Evolutionary conservation across 2,797 vertebrate species (phyloP).

Genomic region (Triplophysa yarkandensis): DNA sequence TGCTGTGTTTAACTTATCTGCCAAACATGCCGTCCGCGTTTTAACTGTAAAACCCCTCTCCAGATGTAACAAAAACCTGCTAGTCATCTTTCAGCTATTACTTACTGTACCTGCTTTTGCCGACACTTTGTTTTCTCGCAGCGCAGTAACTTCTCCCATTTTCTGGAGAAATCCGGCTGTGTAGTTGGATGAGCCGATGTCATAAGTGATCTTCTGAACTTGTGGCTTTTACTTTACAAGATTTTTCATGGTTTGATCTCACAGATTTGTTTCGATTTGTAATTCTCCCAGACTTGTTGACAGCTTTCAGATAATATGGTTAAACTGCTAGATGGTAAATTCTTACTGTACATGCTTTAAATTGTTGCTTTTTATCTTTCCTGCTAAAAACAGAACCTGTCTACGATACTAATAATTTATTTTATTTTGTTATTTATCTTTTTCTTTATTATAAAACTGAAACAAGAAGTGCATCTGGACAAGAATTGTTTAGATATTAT

Average conservation of each 20-base stretch:
- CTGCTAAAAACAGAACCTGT: no score
- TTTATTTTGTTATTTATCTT: no score
- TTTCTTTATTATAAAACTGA: no score
- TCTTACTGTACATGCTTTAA: neutral
- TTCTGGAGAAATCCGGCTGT: conserved; percentile 25
- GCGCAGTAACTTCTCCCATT: conserved; percentile 17
- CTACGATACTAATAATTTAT: no score
- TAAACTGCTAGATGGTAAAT: neutral
- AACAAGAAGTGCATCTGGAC: no score
- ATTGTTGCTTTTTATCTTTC: no score
- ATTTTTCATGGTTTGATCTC: conserved; percentile 3
- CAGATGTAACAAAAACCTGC: conserved; percentile 67
- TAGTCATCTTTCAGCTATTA: conserved; percentile 67
- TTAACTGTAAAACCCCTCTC: conserved; percentile 60
- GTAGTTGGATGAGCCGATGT: conserved; percentile 7
- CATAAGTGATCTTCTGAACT: neutral
- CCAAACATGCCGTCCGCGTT: conserved; percentile 73
- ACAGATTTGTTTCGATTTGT: neutral
- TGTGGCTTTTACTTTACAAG: neutral
- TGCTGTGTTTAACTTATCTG: conserved; percentile 60
- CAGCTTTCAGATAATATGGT: conserved; percentile 4
- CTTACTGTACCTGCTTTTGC: conserved; percentile 59
- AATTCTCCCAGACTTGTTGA: neutral
- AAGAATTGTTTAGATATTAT: no score
- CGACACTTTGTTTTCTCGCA: conserved; percentile 38